phyloP scores from a whole-genome alignment of 2,797 vertebrate genomes.

The Glyptemys insculpta region DNA sequence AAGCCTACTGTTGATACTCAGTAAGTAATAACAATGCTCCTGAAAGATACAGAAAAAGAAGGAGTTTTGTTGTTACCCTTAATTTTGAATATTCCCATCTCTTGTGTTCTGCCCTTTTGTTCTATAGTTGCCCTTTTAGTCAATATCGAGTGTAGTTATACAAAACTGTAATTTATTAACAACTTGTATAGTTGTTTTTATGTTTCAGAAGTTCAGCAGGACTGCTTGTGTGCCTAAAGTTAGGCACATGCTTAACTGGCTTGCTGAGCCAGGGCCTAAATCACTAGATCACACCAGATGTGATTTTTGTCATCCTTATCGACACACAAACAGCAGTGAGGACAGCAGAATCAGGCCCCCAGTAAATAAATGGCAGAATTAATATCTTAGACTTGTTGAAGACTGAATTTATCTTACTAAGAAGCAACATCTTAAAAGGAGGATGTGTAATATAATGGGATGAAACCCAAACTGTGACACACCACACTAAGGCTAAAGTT shows the following conservation, averaged over 20 bases:
- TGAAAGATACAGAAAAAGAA: neutral
- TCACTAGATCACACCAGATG: neutral
- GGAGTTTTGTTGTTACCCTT: neutral
- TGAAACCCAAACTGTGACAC: neutral
- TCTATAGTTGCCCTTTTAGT: neutral
- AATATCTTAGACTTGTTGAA: neutral
- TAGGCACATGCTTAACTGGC: neutral
- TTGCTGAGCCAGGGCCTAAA: neutral
- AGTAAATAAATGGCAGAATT: neutral
- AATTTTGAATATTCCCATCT: neutral
- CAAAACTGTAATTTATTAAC: neutral
- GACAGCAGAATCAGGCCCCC: neutral
- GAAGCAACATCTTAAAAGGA: conserved; percentile 17
- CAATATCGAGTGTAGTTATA: neutral
- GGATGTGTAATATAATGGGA: conserved; percentile 19
- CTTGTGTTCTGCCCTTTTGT: neutral
- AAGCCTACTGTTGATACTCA: neutral
- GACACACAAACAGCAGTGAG: neutral
- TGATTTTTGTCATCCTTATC: neutral
- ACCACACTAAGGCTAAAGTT: neutral
- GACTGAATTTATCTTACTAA: neutral
- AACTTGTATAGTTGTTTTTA: neutral
- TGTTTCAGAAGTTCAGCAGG: neutral
- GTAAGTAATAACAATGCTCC: neutral
- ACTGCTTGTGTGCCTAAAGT: neutral